phyloP scores from a whole-genome alignment of 2,888 invertebrate species.

The Anodontia alba region DNA sequence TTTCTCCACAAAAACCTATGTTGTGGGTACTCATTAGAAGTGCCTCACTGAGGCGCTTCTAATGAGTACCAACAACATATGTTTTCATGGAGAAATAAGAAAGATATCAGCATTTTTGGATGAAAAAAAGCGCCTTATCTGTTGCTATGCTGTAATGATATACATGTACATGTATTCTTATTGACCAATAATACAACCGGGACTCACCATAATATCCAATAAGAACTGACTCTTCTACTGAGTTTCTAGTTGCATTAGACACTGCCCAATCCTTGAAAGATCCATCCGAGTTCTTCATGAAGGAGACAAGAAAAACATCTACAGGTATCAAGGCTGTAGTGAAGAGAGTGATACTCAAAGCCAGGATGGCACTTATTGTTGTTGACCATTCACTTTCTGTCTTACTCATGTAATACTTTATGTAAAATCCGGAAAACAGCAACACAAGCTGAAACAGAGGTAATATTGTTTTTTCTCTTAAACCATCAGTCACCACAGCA shows the following conservation, averaged over 20 bases:
- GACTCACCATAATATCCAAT: slow-evolving; percentile 83
- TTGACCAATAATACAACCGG: too few relatives aligned
- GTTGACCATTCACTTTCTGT: slow-evolving; percentile 82
- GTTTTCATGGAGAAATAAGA: too few relatives aligned
- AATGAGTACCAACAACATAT: too few relatives aligned
- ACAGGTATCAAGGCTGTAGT: slow-evolving; percentile 83
- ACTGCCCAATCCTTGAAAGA: slow-evolving; percentile 84
- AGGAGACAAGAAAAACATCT: slow-evolving; percentile 85
- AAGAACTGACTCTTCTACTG: slow-evolving; percentile 80
- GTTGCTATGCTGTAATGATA: too few relatives aligned
- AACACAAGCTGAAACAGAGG: slow-evolving; percentile 81
- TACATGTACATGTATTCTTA: too few relatives aligned
- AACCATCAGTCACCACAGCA: too few relatives aligned
- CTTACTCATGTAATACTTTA: slow-evolving; percentile 82
- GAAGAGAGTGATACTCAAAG: slow-evolving; percentile 78
- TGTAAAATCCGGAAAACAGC: slow-evolving; percentile 83
- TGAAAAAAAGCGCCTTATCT: too few relatives aligned
- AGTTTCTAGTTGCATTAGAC: slow-evolving; percentile 71
- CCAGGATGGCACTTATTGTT: slow-evolving; percentile 77
- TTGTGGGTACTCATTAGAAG: too few relatives aligned
- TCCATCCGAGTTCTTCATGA: slow-evolving; percentile 84
- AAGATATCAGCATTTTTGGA: too few relatives aligned
- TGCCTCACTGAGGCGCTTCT: too few relatives aligned
- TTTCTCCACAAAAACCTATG: too few relatives aligned
- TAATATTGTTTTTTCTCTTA: too few relatives aligned